Evolutionary conservation across 2,113 vertebrate species (phyloP), one percentile per base, ranked within the genome.

Genomic region (Microcebus griseorufus): DNA sequence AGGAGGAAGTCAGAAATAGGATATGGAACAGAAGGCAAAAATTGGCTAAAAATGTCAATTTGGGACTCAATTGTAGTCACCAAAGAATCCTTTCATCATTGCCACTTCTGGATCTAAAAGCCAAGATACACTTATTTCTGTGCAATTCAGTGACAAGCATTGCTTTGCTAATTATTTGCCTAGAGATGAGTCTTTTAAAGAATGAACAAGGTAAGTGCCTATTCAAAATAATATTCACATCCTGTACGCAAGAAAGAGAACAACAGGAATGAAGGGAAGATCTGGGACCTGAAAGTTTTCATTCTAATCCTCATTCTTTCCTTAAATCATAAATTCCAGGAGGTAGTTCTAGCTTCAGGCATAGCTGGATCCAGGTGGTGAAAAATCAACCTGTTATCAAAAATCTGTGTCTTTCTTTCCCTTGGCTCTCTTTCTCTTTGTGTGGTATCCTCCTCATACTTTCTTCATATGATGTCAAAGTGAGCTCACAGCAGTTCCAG

Each of bases 141-240:
- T 60, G 76, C 6, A 60, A 73, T 86, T 86, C 58, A 53, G 27
- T 39, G 42, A 88, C 69, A 22, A 85, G 79, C 13, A 48, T 7
- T 67, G 53, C 16, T 37, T 82, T 93, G 83, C 67, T 55, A 85
- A 72, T 97, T 53, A 92, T 92, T 90, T 93, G 55, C 82, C 64
- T 82, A 55, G 34, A 91, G 69, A 82, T 16, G 58, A 96, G 53
- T 51, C 53, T 48, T 94, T 95, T 80, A 88, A 95, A 72, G 39
- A 32, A 81, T 76, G 87, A 90, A 82, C 32, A 94, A 88, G 95
- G 25, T 27, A 65, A 76, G 51, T 58, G 3, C 62, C 51, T 75
- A 34, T 88, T 93, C 23, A 60, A 90, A 93, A 88, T 27, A n/a
- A 69, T 55, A 8, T 27, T 62, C 23, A 51, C 22, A 8, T 39